phyloP scores from a whole-genome alignment of 1,140 invertebrate species.

The Panagrolaimus sp. region DNA sequence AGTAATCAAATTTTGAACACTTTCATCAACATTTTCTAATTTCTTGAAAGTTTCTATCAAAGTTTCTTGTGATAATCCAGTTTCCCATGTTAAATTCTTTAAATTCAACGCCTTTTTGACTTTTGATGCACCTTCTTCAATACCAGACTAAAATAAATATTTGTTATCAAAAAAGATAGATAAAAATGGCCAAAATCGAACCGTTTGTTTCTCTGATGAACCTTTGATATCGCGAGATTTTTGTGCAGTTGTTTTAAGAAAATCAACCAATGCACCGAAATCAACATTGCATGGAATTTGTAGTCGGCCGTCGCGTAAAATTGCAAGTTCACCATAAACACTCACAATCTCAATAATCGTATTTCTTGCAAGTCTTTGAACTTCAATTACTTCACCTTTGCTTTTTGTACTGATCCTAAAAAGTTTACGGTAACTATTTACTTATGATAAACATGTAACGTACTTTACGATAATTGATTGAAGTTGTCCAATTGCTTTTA shows the following conservation, averaged over 20 bases:
- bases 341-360: constrained; percentile 32
- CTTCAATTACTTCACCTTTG: constrained; percentile 23
- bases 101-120: constrained; percentile 20
- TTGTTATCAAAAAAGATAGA: too few species aligned
- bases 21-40: constrained; percentile 20
- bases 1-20: constrained; percentile 5
- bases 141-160: too few species aligned
- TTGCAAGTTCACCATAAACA: constrained; percentile 35
- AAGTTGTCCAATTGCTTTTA: constrained; percentile 37
- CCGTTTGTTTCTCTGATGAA: too few species aligned
- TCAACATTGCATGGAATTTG: constrained; percentile 52
- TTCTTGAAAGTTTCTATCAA: constrained; percentile 20
- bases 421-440: constrained; percentile 14
- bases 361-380: background rate
- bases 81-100: constrained; percentile 32
- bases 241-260: constrained; percentile 18
- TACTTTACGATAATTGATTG: constrained; percentile 42
- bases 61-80: constrained; percentile 21
- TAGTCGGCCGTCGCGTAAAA: constrained; percentile 34
- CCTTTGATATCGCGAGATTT: too few species aligned
- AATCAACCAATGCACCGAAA: constrained; percentile 25
- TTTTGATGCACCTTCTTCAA: background rate
- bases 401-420: constrained; percentile 7
- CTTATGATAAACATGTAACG: background rate
- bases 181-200: too few species aligned